Percentiles rank a stretch among this genome's conserved stretches.
phyloP scores from a whole-genome alignment of 2,113 vertebrate genomes.

The Scatophagus argus region DNA sequence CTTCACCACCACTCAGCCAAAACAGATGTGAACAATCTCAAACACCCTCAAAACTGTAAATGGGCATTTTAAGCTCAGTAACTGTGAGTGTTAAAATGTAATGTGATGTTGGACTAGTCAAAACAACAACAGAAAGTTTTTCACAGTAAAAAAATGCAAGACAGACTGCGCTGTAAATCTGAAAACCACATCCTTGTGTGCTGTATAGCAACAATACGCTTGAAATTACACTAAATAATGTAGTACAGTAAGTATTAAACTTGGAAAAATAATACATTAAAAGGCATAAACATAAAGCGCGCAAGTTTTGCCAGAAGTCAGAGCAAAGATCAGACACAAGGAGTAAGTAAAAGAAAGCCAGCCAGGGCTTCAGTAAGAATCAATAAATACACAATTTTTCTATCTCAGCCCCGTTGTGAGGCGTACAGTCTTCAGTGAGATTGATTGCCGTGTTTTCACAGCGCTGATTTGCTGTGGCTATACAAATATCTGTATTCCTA shows the following conservation, averaged over 20 bases:
- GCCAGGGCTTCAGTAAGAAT: constrained; percentile 48
- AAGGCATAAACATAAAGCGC: neutral
- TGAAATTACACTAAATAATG: neutral
- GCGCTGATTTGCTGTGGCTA: constrained; percentile 31
- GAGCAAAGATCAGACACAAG: constrained; percentile 30
- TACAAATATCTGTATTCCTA: constrained; percentile 46
- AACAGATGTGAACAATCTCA: neutral
- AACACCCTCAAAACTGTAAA: neutral
- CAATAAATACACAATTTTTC: constrained; percentile 55
- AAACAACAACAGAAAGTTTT: neutral
- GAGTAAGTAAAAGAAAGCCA: constrained; percentile 33
- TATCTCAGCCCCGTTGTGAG: constrained; percentile 20
- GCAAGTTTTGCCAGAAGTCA: neutral
- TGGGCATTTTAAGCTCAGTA: neutral
- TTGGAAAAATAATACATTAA: neutral
- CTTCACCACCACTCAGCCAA: neutral
- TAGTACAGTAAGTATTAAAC: neutral
- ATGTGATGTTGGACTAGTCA: no score
- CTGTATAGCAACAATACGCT: constrained; percentile 20
- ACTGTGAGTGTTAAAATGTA: neutral
- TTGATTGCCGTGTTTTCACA: constrained; percentile 47
- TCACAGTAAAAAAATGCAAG: neutral
- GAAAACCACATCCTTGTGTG: neutral
- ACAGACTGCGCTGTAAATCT: neutral
- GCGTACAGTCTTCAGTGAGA: constrained; percentile 28